Evolutionary conservation across 2,113 vertebrate species (phyloP).

Genomic region (Poeciliopsis prolifica): DNA sequence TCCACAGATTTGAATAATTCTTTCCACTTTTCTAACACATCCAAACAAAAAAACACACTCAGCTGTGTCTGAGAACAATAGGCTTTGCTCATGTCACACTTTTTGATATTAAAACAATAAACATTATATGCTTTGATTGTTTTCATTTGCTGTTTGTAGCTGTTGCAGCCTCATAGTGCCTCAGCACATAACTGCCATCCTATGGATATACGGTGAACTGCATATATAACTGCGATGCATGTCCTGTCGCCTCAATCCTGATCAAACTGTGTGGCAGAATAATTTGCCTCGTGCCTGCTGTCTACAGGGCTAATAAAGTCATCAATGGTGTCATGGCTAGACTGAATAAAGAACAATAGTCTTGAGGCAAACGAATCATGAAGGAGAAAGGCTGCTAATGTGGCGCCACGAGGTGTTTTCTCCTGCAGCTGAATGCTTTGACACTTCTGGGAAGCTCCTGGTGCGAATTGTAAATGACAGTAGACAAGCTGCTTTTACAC

Average conservation of each 20-base stretch:
- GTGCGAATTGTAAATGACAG: constrained; percentile 5
- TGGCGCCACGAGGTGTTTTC: background rate
- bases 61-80: background rate
- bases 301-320: background rate
- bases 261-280: background rate
- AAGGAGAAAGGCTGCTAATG: background rate
- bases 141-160: constrained; percentile 14
- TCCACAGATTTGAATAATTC: background rate
- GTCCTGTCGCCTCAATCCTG: background rate
- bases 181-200: constrained; percentile 71
- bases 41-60: background rate
- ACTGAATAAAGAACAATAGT: background rate
- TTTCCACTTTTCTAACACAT: background rate
- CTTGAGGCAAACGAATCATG: background rate
- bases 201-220: constrained; percentile 62
- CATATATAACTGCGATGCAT: constrained; percentile 35
- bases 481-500: background rate
- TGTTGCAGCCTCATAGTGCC: constrained; percentile 18
- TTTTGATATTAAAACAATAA: background rate
- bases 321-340: background rate
- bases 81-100: background rate
- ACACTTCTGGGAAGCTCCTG: constrained; percentile 7
- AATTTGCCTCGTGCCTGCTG: background rate
- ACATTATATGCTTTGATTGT: background rate
- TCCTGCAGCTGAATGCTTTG: background rate